A percentile compares a stretch with the other conserved stretches of the same genome.
These are phyloP conservation scores for Byasa hedistus DNA, from an alignment of 2,888 invertebrate genomes.

Conservation along the genomic window DNA sequence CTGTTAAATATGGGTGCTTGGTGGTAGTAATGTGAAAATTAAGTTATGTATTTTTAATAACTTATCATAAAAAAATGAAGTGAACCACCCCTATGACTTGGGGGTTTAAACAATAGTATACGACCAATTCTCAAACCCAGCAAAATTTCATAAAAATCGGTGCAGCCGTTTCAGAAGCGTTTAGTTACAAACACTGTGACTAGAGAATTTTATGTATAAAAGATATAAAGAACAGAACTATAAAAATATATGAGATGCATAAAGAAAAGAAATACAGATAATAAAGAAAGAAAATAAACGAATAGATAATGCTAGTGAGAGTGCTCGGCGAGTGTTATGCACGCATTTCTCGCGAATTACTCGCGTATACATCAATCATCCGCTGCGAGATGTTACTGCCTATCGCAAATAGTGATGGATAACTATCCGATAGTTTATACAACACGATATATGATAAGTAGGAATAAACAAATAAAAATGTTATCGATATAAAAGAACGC, in stretches of 20 bases:
- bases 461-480: background rate
- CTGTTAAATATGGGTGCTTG: too few relatives aligned
- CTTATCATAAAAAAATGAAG: too few relatives aligned
- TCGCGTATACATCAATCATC: conserved; percentile 26
- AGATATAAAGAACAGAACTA: background rate
- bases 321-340: background rate
- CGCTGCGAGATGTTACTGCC: background rate
- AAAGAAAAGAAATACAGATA: conserved; percentile 9
- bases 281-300: conserved; percentile 4
- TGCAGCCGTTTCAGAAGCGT: too few relatives aligned
- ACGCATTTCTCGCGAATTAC: conserved; percentile 24
- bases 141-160: too few relatives aligned
- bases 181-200: too few relatives aligned
- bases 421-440: background rate
- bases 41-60: too few relatives aligned
- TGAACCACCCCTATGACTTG: too few relatives aligned
- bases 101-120: too few relatives aligned
- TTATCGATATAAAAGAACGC: background rate
- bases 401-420: conserved; percentile 17
- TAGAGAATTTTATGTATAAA: too few relatives aligned
- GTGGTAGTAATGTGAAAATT: too few relatives aligned
- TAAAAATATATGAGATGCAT: background rate
- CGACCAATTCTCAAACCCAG: too few relatives aligned
- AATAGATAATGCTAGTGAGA: conserved; percentile 17
- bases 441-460: background rate